Evolutionary conservation across 2,797 vertebrate species (phyloP).

Genomic region (Arnoldichthys spilopterus): DNA sequence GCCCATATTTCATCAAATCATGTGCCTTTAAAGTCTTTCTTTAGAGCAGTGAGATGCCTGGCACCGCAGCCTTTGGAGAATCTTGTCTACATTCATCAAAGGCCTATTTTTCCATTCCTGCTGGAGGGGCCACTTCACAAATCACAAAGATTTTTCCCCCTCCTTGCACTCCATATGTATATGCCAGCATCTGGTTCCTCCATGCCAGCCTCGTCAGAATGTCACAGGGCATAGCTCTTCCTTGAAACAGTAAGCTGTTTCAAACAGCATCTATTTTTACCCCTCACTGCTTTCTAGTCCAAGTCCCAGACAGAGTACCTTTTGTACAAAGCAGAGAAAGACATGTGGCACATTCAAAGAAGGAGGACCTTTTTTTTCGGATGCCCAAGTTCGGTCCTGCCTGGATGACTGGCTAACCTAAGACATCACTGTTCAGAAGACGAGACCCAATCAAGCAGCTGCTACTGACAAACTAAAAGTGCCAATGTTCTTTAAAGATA

Average conservation of each 20-base stretch:
- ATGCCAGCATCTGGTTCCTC: slow-evolving; percentile 44
- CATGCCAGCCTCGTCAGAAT: slow-evolving; percentile 46
- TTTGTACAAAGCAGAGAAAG: slow-evolving; percentile 76
- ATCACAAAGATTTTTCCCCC: slow-evolving; percentile 33
- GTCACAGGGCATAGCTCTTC: slow-evolving; percentile 71
- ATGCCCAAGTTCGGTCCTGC: slow-evolving; percentile 59
- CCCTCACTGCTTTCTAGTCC: slow-evolving; percentile 75
- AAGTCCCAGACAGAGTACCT: slow-evolving; percentile 80
- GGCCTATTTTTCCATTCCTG: slow-evolving; percentile 37
- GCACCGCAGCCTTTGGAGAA: slow-evolving; percentile 19
- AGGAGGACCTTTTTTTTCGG: slow-evolving; percentile 64
- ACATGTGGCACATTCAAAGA: slow-evolving; percentile 71
- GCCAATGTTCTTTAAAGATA: not conserved
- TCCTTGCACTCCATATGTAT: slow-evolving; percentile 15
- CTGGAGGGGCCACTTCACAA: slow-evolving; percentile 41
- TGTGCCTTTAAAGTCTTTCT: slow-evolving; percentile 28
- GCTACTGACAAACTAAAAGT: not conserved
- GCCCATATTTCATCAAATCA: slow-evolving; percentile 30
- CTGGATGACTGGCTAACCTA: slow-evolving; percentile 66
- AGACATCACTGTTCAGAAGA: slow-evolving; percentile 61
- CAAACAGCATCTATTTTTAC: slow-evolving; percentile 81
- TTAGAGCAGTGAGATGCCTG: slow-evolving; percentile 18
- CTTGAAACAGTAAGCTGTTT: slow-evolving; percentile 75
- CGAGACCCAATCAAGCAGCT: slow-evolving; percentile 54
- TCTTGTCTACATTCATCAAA: slow-evolving; percentile 47